Evolutionary conservation across 1,140 invertebrate species (phyloP).

Genomic region (Cataglyphis hispanica): DNA sequence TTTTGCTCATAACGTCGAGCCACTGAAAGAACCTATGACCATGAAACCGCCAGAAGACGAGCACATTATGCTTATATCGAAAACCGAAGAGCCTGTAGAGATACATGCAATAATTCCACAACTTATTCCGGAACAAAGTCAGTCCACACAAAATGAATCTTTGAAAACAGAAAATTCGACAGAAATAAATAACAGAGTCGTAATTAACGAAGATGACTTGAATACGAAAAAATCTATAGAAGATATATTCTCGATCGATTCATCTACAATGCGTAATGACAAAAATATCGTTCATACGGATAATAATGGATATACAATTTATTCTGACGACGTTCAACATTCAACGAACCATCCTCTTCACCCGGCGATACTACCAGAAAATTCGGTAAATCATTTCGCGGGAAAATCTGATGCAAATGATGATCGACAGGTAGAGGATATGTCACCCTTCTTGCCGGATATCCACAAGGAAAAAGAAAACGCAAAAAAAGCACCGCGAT

Average conservation of each 20-base stretch:
- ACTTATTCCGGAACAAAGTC: conserved; percentile 77
- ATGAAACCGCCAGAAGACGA: conserved; percentile 69
- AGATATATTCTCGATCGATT: background rate
- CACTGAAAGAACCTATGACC: conserved; percentile 72
- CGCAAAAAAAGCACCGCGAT: conserved; percentile 79
- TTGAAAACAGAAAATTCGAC: background rate
- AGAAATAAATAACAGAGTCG: background rate
- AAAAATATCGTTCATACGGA: conserved; percentile 42
- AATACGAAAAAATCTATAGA: background rate
- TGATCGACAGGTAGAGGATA: conserved; percentile 83
- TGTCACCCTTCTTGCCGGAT: conserved; percentile 90
- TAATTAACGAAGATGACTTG: background rate
- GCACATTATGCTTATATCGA: conserved; percentile 73
- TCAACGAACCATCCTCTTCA: conserved; percentile 71
- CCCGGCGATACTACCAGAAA: conserved; percentile 69
- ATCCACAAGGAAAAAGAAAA: conserved; percentile 80
- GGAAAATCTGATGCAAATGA: conserved; percentile 67
- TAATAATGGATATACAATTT: background rate
- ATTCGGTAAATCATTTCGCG: conserved; percentile 57
- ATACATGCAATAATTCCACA: conserved; percentile 79
- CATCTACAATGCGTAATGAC: conserved; percentile 28
- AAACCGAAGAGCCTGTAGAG: conserved; percentile 61
- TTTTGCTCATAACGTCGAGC: conserved; percentile 80
- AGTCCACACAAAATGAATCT: background rate
- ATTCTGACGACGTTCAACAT: conserved; percentile 49